These are phyloP conservation scores for Megaustenia siamemsis DNA, from an alignment of 2,888 invertebrate genomes.

Conservation along the genomic window DNA sequence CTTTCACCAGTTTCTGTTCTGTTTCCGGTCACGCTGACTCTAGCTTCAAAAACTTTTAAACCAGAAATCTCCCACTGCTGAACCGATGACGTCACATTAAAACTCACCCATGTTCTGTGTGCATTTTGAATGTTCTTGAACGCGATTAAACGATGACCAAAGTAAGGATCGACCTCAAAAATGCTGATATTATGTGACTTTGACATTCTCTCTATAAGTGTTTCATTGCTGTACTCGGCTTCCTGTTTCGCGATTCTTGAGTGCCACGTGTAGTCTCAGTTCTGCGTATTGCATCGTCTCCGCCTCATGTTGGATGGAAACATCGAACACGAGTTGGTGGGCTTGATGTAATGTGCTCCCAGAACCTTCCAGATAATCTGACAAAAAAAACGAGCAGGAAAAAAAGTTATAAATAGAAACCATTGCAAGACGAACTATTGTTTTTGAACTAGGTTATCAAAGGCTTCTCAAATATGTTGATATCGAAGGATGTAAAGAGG, in stretches of 20 bases:
- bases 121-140: neutral
- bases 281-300: conserved; percentile 37
- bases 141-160: neutral
- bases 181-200: neutral
- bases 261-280: neutral
- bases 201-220: neutral
- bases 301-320: neutral
- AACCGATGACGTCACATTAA: conserved; percentile 29
- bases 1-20: neutral
- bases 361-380: neutral
- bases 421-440: too few relatives aligned
- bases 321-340: conserved; percentile 8
- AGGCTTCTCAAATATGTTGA: too few relatives aligned
- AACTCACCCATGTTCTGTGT: conserved; percentile 22
- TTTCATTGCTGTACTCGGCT: neutral
- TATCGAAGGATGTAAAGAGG: too few relatives aligned
- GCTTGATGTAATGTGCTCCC: neutral
- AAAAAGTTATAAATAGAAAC: neutral
- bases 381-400: neutral
- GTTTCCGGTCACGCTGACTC: neutral
- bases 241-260: neutral
- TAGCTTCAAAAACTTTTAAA: neutral
- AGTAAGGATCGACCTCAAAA: neutral
- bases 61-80: neutral
- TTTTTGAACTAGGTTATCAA: too few relatives aligned